These are phyloP conservation scores for Phorcus lineatus DNA, from an alignment of 2,888 invertebrate species.

Conservation along the genomic window DNA sequence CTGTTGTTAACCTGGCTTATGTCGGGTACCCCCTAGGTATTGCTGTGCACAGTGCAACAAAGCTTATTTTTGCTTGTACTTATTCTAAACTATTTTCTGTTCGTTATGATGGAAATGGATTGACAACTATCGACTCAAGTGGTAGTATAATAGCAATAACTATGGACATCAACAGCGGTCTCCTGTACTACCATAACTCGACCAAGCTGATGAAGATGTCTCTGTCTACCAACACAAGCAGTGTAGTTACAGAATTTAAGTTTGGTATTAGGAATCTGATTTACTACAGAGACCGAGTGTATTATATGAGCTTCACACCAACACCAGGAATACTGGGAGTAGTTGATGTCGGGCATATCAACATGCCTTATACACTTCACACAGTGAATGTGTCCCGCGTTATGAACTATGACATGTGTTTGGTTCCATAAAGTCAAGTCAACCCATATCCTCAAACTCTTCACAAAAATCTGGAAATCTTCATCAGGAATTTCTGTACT, in stretches of 20 bases:
- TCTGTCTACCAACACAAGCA: not conserved
- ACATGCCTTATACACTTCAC: not conserved
- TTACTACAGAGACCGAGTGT: not conserved
- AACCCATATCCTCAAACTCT: too few relatives aligned
- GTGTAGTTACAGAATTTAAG: not conserved
- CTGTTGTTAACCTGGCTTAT: not conserved
- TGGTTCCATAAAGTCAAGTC: too few relatives aligned
- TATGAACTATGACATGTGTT: not conserved
- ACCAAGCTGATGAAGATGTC: not conserved
- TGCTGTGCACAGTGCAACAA: too few relatives aligned
- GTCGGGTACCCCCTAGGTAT: not conserved
- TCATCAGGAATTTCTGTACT: too few relatives aligned
- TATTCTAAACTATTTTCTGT: not conserved
- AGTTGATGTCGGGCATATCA: not conserved
- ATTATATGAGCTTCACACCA: not conserved
- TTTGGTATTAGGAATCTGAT: not conserved
- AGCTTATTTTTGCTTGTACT: not conserved
- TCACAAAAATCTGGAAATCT: too few relatives aligned
- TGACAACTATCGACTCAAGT: not conserved
- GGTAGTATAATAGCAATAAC: not conserved
- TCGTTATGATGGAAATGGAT: not conserved
- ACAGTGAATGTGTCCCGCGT: not conserved
- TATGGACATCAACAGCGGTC: not conserved
- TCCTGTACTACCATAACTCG: not conserved
- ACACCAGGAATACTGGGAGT: not conserved